A percentile compares a stretch with the other conserved stretches of the same genome.
These are phyloP conservation scores for Hafferia zeledoni DNA, from an alignment of 2,797 vertebrate species.

Conservation along the genomic window DNA sequence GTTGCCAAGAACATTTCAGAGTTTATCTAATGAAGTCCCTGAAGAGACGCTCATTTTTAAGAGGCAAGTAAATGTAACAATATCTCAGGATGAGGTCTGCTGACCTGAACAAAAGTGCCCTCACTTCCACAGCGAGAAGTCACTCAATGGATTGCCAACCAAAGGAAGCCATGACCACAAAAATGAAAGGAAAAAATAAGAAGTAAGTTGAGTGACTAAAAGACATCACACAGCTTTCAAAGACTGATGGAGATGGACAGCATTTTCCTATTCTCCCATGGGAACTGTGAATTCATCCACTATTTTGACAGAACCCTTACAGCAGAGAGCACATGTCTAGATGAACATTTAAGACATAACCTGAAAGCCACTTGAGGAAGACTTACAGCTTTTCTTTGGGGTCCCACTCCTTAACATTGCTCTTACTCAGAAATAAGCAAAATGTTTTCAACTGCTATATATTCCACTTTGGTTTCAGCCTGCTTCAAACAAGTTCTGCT, in stretches of 20 bases:
- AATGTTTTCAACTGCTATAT: background rate
- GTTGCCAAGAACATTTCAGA: background rate
- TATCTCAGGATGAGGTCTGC: background rate
- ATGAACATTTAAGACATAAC: background rate
- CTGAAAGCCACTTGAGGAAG: background rate
- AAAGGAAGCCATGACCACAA: background rate
- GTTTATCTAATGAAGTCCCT: conserved; percentile 3
- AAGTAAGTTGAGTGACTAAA: background rate
- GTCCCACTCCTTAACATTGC: background rate
- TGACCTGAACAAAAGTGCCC: conserved; percentile 41
- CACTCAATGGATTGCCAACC: conserved; percentile 26
- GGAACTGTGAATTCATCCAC: background rate
- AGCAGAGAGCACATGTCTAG: background rate
- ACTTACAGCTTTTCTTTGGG: background rate
- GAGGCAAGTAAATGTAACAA: background rate
- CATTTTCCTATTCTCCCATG: background rate
- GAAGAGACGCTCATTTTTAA: conserved; percentile 13
- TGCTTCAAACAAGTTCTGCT: background rate
- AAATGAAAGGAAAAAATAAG: rapidly evolving
- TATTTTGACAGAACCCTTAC: background rate
- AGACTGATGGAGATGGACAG: background rate
- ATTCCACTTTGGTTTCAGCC: background rate
- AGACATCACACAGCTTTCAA: background rate
- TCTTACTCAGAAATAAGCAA: background rate
- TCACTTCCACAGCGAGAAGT: background rate